Evolutionary conservation across 2,797 vertebrate species (phyloP).

Genomic region (Heteromormyrus szaboi): DNA sequence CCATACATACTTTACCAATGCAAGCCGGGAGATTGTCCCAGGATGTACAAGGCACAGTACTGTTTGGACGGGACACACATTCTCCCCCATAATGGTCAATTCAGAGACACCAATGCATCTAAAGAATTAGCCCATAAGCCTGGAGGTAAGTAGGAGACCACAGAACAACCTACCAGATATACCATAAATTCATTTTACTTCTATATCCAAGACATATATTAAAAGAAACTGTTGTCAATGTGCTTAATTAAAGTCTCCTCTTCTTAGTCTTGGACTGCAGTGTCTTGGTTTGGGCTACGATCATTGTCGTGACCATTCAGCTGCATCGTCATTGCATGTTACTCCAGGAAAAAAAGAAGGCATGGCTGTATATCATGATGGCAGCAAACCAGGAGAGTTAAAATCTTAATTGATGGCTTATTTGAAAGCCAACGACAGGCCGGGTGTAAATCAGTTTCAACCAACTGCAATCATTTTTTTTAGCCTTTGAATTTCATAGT

Average conservation of each 20-base stretch:
- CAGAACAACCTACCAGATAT: background rate
- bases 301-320: background rate
- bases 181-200: background rate
- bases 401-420: background rate
- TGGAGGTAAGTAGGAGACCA: background rate
- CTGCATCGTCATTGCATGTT: background rate
- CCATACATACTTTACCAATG: background rate
- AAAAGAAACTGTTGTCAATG: background rate
- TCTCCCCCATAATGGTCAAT: background rate
- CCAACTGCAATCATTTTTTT: background rate
- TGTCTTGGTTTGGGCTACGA: background rate
- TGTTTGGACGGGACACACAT: background rate
- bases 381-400: background rate
- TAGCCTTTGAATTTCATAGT: background rate
- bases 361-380: background rate
- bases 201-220: background rate
- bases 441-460: background rate
- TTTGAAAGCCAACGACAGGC: background rate
- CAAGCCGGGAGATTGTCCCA: background rate
- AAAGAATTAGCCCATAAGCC: background rate
- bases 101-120: background rate
- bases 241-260: background rate
- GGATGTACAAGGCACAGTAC: background rate
- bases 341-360: background rate
- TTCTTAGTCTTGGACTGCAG: background rate